Conservation (phyloP, 2,113 vertebrate genomes). For the Fukomys damarensis region DNA sequence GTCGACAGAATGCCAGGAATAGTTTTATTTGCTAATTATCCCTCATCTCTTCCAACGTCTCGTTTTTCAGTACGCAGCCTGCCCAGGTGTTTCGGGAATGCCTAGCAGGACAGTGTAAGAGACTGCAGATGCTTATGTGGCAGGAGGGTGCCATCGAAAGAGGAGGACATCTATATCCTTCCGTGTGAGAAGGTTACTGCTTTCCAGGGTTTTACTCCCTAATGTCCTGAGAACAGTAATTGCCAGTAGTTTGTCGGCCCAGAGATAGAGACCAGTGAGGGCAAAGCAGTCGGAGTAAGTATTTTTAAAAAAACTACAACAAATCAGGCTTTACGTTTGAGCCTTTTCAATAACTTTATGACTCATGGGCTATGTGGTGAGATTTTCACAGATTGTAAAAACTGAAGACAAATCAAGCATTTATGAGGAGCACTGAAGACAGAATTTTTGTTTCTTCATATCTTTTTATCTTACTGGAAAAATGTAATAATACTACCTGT, state of each 20-base stretch:
- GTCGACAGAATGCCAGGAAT: conserved; percentile 83
- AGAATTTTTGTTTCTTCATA: conserved; percentile 42
- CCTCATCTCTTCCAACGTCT: conserved; percentile 73
- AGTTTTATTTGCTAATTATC: conserved; percentile 87
- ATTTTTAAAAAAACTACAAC: conserved; percentile 63
- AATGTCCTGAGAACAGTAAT: conserved; percentile 66
- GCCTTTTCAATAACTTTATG: conserved; percentile 51
- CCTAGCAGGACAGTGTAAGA: conserved; percentile 79
- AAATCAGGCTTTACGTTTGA: conserved; percentile 27
- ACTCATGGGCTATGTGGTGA: conserved; percentile 50
- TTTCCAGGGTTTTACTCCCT: conserved; percentile 51
- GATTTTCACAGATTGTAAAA: conserved; percentile 37
- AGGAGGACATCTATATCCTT: conserved; percentile 67
- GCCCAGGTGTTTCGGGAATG: conserved; percentile 87
- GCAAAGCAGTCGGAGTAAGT: conserved; percentile 50
- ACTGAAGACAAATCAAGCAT: conserved; percentile 45
- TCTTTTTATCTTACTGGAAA: conserved; percentile 78
- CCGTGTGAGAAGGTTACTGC: conserved; percentile 68
- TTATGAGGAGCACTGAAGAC: conserved; percentile 68
- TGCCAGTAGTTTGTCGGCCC: conserved; percentile 48
- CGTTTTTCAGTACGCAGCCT: conserved; percentile 84
- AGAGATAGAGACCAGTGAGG: conserved; percentile 21
- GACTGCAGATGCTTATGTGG: conserved; percentile 84
- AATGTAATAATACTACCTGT: conserved; percentile 65
- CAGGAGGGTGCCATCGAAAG: conserved; percentile 64